phyloP scores from a whole-genome alignment of 2,113 vertebrate species.

The Micromys minutus region DNA sequence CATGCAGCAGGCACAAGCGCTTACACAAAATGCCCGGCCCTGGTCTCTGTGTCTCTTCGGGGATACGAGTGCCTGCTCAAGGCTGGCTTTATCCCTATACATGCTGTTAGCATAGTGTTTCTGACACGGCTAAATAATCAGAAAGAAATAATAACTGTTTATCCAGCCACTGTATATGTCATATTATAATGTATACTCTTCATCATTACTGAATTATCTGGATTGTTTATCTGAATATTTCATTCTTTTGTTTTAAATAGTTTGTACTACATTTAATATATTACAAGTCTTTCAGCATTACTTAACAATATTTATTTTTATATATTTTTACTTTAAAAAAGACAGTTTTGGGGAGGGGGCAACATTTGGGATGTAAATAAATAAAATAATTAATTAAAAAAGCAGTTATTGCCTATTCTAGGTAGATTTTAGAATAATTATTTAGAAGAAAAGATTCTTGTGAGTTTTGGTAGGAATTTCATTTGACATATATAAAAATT shows the following conservation, averaged over 20 bases:
- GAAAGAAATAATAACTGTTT: background rate
- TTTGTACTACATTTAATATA: background rate
- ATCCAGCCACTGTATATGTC: background rate
- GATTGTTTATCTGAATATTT: background rate
- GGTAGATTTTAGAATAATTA: slow-evolving; percentile 38
- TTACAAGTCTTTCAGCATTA: background rate
- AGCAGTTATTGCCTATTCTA: background rate
- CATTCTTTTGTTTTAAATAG: background rate
- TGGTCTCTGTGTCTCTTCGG: background rate
- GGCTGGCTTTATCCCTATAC: background rate
- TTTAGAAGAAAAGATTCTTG: background rate
- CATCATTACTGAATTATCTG: background rate
- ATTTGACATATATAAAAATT: slow-evolving; percentile 1
- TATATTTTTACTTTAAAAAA: background rate
- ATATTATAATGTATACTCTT: background rate
- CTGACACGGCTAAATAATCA: background rate
- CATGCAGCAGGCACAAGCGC: background rate
- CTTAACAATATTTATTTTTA: slow-evolving; percentile 4
- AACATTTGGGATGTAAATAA: no score
- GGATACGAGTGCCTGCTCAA: background rate
- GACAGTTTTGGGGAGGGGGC: background rate
- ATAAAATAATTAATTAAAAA: background rate
- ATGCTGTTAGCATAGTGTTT: background rate
- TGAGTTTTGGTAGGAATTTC: slow-evolving; percentile 52
- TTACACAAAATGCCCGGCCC: background rate